These are phyloP conservation scores for Sinhomidia bicolor DNA, from an alignment of 2,888 invertebrate species.

Conservation along the genomic window DNA sequence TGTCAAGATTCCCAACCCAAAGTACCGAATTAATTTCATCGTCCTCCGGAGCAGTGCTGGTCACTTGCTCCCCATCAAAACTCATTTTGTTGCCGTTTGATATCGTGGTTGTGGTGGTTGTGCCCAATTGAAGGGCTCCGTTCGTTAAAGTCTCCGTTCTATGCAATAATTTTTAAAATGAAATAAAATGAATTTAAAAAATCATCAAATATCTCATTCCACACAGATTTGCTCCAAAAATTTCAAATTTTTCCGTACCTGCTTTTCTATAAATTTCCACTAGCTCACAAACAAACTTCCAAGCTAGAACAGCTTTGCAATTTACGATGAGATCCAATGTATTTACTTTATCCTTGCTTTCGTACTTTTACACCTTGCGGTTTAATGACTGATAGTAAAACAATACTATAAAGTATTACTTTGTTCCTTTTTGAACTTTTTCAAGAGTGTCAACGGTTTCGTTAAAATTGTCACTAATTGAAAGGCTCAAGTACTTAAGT, in stretches of 20 bases:
- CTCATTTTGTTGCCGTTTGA: slow-evolving; percentile 75
- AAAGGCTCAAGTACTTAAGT: slow-evolving; percentile 49
- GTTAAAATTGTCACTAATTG: slow-evolving; percentile 45
- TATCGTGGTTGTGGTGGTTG: slow-evolving; percentile 58
- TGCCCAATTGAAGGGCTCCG: slow-evolving; percentile 72
- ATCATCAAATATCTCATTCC: not conserved
- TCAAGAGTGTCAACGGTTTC: not conserved
- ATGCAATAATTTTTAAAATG: not conserved
- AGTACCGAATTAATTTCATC: slow-evolving; percentile 79
- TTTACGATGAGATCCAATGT: not conserved
- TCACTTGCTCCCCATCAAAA: slow-evolving; percentile 75
- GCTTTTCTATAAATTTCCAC: not conserved
- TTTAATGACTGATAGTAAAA: not conserved
- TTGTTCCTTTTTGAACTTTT: slow-evolving; percentile 30
- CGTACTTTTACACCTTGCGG: not conserved
- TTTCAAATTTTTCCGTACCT: not conserved
- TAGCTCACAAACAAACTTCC: not conserved
- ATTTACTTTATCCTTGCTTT: not conserved
- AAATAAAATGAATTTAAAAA: not conserved
- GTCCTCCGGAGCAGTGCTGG: slow-evolving; percentile 72
- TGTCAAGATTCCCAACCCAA: slow-evolving; percentile 80
- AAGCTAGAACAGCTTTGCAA: not conserved
- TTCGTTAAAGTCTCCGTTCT: slow-evolving; percentile 70
- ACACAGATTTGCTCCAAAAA: not conserved
- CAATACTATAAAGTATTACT: slow-evolving; percentile 10